A percentile compares a stretch with the other conserved stretches of the same genome.
These are phyloP conservation scores for Sebastes fasciatus DNA, from an alignment of 2,113 vertebrate genomes.

Conservation along the genomic window DNA sequence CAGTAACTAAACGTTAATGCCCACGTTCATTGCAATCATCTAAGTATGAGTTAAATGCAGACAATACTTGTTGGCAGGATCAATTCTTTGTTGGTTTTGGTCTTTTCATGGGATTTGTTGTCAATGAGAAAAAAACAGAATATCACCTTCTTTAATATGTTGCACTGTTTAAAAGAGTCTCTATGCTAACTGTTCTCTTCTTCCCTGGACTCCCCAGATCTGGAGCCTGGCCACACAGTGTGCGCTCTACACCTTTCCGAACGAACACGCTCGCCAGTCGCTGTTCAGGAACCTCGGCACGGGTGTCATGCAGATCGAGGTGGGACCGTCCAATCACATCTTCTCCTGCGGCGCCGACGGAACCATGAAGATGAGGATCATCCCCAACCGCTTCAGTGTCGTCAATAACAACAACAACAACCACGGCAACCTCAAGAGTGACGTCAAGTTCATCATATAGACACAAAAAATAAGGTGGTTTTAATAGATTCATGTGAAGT, in stretches of 20 bases:
- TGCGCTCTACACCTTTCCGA: slow-evolving; percentile 92
- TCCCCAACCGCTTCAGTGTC: slow-evolving; percentile 91
- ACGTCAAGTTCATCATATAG: slow-evolving; percentile 93
- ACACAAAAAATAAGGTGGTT: background rate
- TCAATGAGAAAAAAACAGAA: too few relatives aligned
- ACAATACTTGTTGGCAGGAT: background rate
- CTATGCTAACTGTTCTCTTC: too few relatives aligned
- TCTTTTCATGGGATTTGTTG: too few relatives aligned
- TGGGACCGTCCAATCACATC: slow-evolving; percentile 92
- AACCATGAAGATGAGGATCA: slow-evolving; percentile 96
- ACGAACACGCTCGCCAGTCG: slow-evolving; percentile 95
- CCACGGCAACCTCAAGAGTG: slow-evolving; percentile 87
- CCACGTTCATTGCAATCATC: background rate
- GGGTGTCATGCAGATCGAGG: slow-evolving; percentile 97
- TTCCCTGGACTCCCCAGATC: slow-evolving; percentile 81
- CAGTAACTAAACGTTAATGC: too few relatives aligned
- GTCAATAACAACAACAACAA: slow-evolving; percentile 73
- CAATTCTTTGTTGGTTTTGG: too few relatives aligned
- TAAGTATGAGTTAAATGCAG: background rate
- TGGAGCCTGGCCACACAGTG: slow-evolving; percentile 91
- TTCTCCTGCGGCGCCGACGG: slow-evolving; percentile 99
- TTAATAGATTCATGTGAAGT: slow-evolving; percentile 17
- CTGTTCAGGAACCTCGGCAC: slow-evolving; percentile 98
- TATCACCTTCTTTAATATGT: background rate
- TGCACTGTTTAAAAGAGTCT: background rate